Conservation (phyloP, 2,113 vertebrate species). For the Diphyllodes magnificus region DNA sequence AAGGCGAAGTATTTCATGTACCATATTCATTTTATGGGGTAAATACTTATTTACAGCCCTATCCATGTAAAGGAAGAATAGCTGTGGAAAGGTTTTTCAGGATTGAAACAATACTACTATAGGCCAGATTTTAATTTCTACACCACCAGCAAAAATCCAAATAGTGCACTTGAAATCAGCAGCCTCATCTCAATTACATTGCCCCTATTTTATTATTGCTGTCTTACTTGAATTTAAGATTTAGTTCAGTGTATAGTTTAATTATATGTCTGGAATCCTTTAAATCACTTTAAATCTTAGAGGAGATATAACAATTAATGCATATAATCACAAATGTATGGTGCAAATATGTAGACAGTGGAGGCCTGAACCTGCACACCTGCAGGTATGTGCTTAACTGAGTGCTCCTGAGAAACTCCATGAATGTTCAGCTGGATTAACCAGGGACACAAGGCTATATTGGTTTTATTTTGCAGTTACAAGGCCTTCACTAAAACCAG, state of each 20-base stretch:
- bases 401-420: background rate
- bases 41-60: slow-evolving; percentile 43
- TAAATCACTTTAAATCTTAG: background rate
- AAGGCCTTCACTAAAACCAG: background rate
- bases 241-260: background rate
- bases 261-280: background rate
- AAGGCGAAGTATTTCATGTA: background rate
- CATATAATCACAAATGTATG: background rate
- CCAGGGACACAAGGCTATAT: background rate
- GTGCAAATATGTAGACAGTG: background rate
- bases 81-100: background rate
- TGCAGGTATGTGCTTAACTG: background rate
- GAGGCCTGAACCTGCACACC: background rate
- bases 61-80: background rate
- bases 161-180: background rate
- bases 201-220: background rate
- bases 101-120: background rate
- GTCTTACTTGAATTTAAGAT: background rate
- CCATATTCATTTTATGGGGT: background rate
- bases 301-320: background rate
- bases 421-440: background rate
- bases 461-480: background rate
- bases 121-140: slow-evolving; percentile 21
- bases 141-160: background rate
- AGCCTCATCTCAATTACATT: background rate